These are phyloP conservation scores for Temnothorax longispinosus DNA, from an alignment of 1,140 invertebrate species.

Conservation along the genomic window DNA sequence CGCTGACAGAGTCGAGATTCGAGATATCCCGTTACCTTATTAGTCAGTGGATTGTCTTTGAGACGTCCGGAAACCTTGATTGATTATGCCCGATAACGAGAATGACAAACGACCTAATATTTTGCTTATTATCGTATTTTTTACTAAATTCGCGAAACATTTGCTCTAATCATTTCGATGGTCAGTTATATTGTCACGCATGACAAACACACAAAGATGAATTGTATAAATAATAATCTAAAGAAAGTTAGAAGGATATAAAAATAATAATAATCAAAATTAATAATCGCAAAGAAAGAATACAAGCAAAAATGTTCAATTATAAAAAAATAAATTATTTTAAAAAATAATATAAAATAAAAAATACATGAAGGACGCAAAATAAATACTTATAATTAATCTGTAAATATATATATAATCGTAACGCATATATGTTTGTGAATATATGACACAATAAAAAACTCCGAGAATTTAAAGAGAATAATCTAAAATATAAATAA, in stretches of 20 bases:
- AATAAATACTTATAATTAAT: neutral
- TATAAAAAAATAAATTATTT: neutral
- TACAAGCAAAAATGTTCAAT: neutral
- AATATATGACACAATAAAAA: neutral
- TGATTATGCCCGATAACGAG: neutral
- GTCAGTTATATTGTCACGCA: neutral
- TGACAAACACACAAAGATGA: neutral
- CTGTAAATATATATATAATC: neutral
- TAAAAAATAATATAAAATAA: neutral
- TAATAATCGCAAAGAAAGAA: neutral
- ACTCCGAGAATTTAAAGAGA: neutral
- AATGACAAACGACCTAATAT: constrained; percentile 25
- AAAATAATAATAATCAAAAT: constrained; percentile 11
- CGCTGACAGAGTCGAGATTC: neutral
- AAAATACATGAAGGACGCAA: neutral
- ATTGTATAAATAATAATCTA: neutral
- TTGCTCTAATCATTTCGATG: neutral
- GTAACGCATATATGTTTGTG: neutral
- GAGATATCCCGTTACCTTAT: neutral
- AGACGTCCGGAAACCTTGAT: neutral
- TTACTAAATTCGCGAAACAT: neutral
- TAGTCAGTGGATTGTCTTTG: neutral
- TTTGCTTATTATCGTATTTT: neutral
- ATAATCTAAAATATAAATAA: neutral
- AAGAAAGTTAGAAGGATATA: neutral